phyloP scores from a whole-genome alignment of 2,113 vertebrate species.

The Neolamprologus ventralis region DNA sequence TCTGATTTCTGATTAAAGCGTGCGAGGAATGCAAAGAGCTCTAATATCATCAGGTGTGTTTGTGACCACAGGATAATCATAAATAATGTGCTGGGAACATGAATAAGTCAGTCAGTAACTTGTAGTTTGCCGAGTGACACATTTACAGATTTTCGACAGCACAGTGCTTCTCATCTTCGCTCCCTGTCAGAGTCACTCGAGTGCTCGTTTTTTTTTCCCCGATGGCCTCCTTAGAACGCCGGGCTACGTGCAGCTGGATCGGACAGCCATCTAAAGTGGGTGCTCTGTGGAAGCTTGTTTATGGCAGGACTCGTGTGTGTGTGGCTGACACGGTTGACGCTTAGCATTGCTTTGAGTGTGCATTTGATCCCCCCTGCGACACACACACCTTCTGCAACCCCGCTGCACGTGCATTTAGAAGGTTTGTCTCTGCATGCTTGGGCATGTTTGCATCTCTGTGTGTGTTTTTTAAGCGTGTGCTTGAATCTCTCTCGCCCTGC shows the following conservation, averaged over 20 bases:
- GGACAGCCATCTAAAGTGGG: slow-evolving; percentile 12
- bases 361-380: not conserved
- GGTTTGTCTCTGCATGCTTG: not conserved
- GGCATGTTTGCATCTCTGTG: not conserved
- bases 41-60: not conserved
- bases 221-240: slow-evolving; percentile 1
- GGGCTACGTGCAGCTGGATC: not conserved
- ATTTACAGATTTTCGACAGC: slow-evolving; percentile 17
- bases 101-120: slow-evolving; percentile 2
- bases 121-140: not conserved
- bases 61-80: not conserved
- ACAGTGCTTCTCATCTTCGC: not conserved
- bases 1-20: not conserved
- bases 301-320: not conserved
- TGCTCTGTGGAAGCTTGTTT: slow-evolving; percentile 18
- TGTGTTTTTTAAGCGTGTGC: not conserved
- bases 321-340: not conserved
- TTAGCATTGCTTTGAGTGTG: not conserved
- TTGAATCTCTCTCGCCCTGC: slow-evolving; percentile 23
- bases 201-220: not conserved
- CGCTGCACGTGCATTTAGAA: not conserved
- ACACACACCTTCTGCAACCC: not conserved
- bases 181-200: not conserved
- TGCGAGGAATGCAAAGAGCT: not conserved
- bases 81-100: not conserved